These are phyloP conservation scores for Drosophila multiciliata DNA, from an alignment of 2,888 invertebrate genomes.

Conservation along the genomic window DNA sequence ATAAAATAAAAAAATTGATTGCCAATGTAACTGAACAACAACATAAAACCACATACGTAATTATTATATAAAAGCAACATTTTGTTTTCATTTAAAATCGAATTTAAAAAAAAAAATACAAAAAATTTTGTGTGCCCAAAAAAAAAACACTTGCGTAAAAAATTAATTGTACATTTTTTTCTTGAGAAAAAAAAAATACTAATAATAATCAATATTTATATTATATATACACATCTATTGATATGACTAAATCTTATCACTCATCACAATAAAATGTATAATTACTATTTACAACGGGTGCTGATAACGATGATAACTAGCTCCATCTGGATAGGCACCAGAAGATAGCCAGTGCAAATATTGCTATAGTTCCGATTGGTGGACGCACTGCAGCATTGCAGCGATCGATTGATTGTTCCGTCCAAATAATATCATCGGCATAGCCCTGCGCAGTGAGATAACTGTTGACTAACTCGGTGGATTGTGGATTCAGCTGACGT, in stretches of 20 bases:
- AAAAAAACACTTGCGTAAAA: neutral
- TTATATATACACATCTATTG: neutral
- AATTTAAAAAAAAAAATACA: neutral
- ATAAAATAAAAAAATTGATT: neutral
- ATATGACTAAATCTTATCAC: neutral
- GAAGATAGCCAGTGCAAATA: conserved; percentile 7
- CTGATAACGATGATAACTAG: conserved; percentile 1
- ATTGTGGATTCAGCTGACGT: neutral
- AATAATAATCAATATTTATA: neutral
- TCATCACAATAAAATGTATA: neutral
- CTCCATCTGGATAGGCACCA: neutral
- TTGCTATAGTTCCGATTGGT: neutral
- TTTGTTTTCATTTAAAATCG: neutral
- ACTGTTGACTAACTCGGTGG: conserved; percentile 2
- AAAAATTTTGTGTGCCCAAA: neutral
- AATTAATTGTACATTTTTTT: neutral
- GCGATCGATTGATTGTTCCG: conserved; percentile 48
- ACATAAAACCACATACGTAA: neutral
- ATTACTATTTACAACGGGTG: neutral
- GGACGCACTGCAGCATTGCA: conserved; percentile 41
- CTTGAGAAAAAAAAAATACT: neutral
- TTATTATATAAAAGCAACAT: neutral
- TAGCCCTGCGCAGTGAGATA: conserved; percentile 5
- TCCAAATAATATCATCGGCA: conserved; percentile 45
- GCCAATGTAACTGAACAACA: neutral